Evolutionary conservation across 2,113 vertebrate genomes (phyloP), one percentile per base, ranked within the genome.

Genomic region (Argyrosomus japonicus): DNA sequence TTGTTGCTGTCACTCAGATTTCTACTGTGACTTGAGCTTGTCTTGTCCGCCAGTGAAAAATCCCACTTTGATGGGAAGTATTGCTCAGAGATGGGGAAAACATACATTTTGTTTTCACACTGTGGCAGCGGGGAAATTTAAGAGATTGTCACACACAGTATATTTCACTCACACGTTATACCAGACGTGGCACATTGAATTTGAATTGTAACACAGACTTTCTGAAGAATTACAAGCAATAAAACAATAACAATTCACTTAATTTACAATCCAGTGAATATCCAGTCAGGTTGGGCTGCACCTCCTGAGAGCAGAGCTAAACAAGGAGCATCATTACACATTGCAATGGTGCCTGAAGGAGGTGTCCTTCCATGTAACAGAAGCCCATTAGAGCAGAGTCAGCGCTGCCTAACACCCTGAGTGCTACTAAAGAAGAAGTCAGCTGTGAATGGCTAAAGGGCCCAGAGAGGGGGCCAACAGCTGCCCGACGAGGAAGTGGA

Each of bases 1-100:
- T 95, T 95, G 93, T 90, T 87, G 92, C 92, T 95, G 94, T 95
- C 95, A 95, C 87, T 94, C 91, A 92, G 83, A 95, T 95, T 93
- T 93, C 54, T 62, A 29, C 73, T 48, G 15, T 65, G 75, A 84
- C 91, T 94, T 95, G 91, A 95, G 85, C 45, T 84, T 68, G 68
- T 92, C 85, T 87, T 90, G 63, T 91, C 77, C 32, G 32, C 73
- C 57, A 75, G 83, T 83, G 65, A 86, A 80, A 89, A 86, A 73
- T 73, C 25, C 45, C 83, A 77, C 82, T 84, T 83, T 68, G 60
- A 63, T 71, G 60, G 51, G 27, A 85, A 86, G 17, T 43, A 45
- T 27, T 79, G 14, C 47, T 81, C 56, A 82, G 73, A 83, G 86
- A 77, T 72, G 36, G 23, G 36, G 68, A 40, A 47, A 43, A 57